Base-by-base conservation (phyloP, 1,140 invertebrate species). In the Trichoplusia ni region DNA sequence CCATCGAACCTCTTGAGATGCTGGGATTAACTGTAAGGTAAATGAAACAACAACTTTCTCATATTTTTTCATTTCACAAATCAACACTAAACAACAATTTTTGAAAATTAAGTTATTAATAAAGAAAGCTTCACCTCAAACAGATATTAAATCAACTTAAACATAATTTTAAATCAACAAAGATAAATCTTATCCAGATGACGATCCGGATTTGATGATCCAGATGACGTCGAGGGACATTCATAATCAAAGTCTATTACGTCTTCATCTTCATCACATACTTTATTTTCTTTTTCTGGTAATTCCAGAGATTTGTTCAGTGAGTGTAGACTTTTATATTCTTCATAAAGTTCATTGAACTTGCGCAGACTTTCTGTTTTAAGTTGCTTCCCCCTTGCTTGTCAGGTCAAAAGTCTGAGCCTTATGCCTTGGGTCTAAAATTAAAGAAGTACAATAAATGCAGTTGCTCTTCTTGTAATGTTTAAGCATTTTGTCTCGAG, bases 341-440 rank as follows among this genome's bases (percentile, higher is more conserved):
- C 68, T 79, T 75, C 47, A 73, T 73, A 82, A 61, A 82, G 67
- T 61, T 68, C 59, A 75, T 75, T 71, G 59, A 80, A 80, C 61
- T 75, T 74, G 60, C 64, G 58, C 60, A 80, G 58, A 51, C 69
- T 74, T 73, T 74, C 56, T 77, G 66, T 78, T 75, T 79, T 71
- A 69, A 81, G 53, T 72, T 81, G 67, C 65, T 76, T 72, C 23
- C 77, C 81, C 81, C 80, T 80, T 5, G 62, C n/a, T 40, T 60
- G 79, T 82, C 63, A 78, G 42, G 62, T 84, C 71, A 75, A 83
- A 86, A 69, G 79, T 82, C 62, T 84, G 68, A 61, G 62, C 64
- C 71, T 81, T 83, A 69, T 83, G 82, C 54, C 73, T 79, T 66
- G 75, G 82, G 73, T 84, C 77, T 69, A 82, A 71, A 78, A 84